Evolutionary conservation across 2,797 vertebrate species (phyloP).

Genomic region (Cephalopachus bancanus): DNA sequence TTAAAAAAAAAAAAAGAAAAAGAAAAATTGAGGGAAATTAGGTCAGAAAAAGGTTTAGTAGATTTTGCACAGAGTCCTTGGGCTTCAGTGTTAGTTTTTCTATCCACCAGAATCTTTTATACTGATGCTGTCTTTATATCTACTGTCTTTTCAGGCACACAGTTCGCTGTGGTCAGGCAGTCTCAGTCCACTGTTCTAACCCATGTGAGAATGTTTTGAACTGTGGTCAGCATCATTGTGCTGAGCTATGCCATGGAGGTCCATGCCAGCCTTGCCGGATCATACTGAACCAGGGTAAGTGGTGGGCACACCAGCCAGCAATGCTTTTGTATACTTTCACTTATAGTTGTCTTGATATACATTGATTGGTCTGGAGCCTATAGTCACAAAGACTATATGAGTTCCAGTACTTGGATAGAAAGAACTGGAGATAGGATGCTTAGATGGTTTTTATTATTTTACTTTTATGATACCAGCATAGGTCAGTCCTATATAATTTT

Average conservation of each 20-base stretch:
- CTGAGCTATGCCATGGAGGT: conserved; percentile 95
- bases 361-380: conserved; percentile 16
- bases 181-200: conserved; percentile 93
- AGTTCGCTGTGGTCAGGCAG: conserved; percentile 95
- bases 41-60: not conserved
- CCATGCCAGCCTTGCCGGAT: conserved; percentile 94
- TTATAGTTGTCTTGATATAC: conserved; percentile 29
- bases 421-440: not conserved
- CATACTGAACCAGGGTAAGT: conserved; percentile 94
- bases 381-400: not conserved
- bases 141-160: conserved; percentile 91
- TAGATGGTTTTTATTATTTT: conserved; percentile 57
- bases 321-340: not conserved
- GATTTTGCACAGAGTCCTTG: not conserved
- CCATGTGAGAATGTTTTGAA: conserved; percentile 94
- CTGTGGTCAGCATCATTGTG: conserved; percentile 95
- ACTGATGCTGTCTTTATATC: not conserved
- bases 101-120: not conserved
- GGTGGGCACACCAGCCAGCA: not conserved
- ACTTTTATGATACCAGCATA: not conserved
- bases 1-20: no score
- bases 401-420: not conserved
- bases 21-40: not conserved
- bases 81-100: not conserved
- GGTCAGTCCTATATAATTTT: conserved; percentile 28